Conservation (phyloP, 2,888 invertebrate species). For the Antitype chi region DNA sequence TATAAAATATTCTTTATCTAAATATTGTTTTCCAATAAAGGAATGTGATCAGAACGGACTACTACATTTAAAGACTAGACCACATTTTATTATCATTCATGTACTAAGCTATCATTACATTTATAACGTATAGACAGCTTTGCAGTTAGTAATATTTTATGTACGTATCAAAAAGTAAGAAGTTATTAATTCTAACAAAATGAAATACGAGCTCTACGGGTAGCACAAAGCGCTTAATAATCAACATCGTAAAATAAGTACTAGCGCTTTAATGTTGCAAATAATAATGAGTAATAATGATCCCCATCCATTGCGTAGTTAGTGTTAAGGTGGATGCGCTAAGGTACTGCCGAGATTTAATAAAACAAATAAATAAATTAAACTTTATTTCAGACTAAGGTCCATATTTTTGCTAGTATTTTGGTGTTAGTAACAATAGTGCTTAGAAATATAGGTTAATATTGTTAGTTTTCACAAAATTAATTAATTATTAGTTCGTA, state of each 20-base stretch:
- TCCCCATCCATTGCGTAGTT: conserved; percentile 30
- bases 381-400: too few species aligned
- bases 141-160: conserved; percentile 9
- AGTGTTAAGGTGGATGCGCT: conserved; percentile 10
- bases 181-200: conserved; percentile 15
- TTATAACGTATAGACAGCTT: background rate
- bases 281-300: conserved; percentile 55
- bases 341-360: too few species aligned
- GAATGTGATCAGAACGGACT: background rate
- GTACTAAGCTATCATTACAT: background rate
- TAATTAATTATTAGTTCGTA: too few species aligned
- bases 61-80: background rate
- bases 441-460: too few species aligned
- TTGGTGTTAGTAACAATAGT: too few species aligned
- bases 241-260: conserved; percentile 38
- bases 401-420: too few species aligned
- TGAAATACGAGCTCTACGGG: background rate
- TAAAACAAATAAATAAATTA: too few species aligned
- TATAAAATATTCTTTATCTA: background rate
- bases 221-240: conserved; percentile 10
- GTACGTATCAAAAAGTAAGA: conserved; percentile 12
- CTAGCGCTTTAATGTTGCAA: conserved; percentile 36
- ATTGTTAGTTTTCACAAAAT: too few species aligned
- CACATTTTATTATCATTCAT: background rate
- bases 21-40: background rate